A percentile compares a stretch with the other conserved stretches of the same genome.
Evolutionary conservation across 2,797 vertebrate species (phyloP).

Genomic region (Malurus leucopterus): DNA sequence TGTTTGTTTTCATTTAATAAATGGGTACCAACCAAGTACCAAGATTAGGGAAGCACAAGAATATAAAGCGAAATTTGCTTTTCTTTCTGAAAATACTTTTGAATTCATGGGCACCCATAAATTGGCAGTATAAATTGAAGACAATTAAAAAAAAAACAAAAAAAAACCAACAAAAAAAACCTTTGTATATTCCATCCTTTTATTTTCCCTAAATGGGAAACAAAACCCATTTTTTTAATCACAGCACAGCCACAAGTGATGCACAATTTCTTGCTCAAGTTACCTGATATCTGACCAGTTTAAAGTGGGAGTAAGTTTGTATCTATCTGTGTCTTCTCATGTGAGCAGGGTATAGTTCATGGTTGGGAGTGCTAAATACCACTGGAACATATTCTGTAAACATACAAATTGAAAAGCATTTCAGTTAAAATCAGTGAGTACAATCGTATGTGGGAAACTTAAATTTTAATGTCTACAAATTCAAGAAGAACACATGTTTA

Average conservation of each 20-base stretch:
- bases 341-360: neutral
- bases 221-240: neutral
- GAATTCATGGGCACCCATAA: neutral
- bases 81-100: neutral
- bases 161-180: too few relatives aligned
- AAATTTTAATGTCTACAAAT: neutral
- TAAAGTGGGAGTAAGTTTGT: neutral
- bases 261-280: neutral
- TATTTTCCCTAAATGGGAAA: neutral
- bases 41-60: neutral
- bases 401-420: neutral
- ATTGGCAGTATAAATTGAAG: fast-evolving
- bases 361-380: neutral
- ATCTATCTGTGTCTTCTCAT: neutral
- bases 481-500: neutral
- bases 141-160: neutral
- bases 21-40: neutral
- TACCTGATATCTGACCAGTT: neutral
- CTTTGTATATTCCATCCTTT: neutral
- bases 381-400: neutral
- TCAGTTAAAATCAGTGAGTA: neutral
- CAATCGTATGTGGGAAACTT: neutral
- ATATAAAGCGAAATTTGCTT: neutral
- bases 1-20: neutral
- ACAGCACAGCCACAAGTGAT: neutral